Percentiles rank a stretch among this genome's conserved stretches.
phyloP scores from a whole-genome alignment of 2,888 invertebrate species.

The Melipona beecheii region DNA sequence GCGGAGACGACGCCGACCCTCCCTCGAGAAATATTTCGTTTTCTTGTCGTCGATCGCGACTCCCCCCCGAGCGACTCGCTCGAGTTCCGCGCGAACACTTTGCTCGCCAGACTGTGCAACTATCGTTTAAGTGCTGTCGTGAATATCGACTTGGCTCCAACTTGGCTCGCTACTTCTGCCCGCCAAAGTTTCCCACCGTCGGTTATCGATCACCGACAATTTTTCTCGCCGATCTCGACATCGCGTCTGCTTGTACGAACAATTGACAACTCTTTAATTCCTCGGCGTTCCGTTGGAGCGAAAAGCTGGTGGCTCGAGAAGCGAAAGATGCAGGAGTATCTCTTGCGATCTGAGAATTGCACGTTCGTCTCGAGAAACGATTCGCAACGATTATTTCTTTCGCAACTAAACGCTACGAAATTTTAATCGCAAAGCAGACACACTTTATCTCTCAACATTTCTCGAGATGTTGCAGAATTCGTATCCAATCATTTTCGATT shows the following conservation, averaged over 20 bases:
- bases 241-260: not conserved
- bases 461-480: not conserved
- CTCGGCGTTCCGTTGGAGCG: too few relatives aligned
- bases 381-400: too few relatives aligned
- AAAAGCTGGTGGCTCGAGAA: too few relatives aligned
- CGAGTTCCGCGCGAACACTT: not conserved
- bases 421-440: too few relatives aligned
- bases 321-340: too few relatives aligned
- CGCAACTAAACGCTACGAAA: too few relatives aligned
- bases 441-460: too few relatives aligned
- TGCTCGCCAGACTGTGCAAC: not conserved
- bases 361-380: too few relatives aligned
- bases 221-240: not conserved
- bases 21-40: slow-evolving; percentile 20
- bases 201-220: not conserved
- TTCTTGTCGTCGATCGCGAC: slow-evolving; percentile 5
- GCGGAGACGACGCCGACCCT: not conserved
- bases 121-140: not conserved
- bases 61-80: not conserved
- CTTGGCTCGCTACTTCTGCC: not conserved
- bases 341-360: too few relatives aligned
- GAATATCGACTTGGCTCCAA: not conserved
- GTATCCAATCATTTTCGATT: not conserved
- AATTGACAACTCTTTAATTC: not conserved
- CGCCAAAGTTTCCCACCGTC: not conserved